Conservation (phyloP, 2,888 invertebrate genomes). For the Acleris literana region DNA sequence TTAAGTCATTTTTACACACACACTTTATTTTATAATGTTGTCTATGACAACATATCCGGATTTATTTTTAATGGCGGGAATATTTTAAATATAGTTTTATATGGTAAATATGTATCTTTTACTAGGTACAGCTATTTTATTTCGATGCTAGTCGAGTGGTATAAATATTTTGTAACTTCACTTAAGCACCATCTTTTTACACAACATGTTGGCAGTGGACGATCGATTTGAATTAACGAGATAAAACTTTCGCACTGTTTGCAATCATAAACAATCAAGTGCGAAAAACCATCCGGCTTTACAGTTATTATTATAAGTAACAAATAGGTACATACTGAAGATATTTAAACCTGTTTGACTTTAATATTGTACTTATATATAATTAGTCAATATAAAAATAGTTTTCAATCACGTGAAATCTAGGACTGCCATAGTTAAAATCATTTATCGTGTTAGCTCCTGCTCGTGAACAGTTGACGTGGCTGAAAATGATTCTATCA, state of each 20-base stretch:
- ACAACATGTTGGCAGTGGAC: conserved; percentile 31
- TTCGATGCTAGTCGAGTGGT: no score
- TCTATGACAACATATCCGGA: conserved; percentile 2
- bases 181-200: conserved; percentile 31
- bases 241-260: no score
- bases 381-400: conserved; percentile 26
- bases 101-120: no score
- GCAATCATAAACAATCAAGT: no score
- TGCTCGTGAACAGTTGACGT: conserved; percentile 1
- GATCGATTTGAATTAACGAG: neutral
- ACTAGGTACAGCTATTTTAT: no score
- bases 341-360: conserved; percentile 17
- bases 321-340: neutral
- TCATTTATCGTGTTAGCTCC: conserved; percentile 35
- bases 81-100: neutral
- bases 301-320: no score
- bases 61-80: conserved; percentile 15
- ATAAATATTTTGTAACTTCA: conserved; percentile 11
- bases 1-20: conserved; percentile 28
- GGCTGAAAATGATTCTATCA: conserved; percentile 20
- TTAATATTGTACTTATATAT: conserved; percentile 21
- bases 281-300: no score
- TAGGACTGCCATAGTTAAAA: conserved; percentile 15
- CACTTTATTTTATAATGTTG: conserved; percentile 17
- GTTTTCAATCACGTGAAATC: conserved; percentile 8